phyloP scores from a whole-genome alignment of 1,140 invertebrate species.

The Penaeus indicus region DNA sequence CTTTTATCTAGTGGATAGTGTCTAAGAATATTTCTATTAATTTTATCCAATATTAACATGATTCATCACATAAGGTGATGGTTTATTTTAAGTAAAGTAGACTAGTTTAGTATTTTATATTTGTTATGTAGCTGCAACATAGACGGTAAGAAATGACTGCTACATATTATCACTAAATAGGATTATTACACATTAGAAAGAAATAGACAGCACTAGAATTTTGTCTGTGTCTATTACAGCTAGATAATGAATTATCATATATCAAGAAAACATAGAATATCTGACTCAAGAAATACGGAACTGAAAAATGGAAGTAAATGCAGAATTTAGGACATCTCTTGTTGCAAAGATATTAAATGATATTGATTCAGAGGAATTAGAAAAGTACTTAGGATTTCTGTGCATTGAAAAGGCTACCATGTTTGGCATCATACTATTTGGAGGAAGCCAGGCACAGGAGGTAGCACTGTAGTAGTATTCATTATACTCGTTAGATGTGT shows the following conservation, averaged over 20 bases:
- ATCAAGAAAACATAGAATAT: too few relatives aligned
- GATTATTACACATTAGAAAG: too few relatives aligned
- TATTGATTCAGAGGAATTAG: too few relatives aligned
- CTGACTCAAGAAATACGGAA: background rate
- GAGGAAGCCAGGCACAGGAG: too few relatives aligned
- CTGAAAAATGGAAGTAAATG: background rate
- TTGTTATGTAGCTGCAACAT: background rate
- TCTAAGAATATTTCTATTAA: background rate
- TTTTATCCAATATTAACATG: too few relatives aligned
- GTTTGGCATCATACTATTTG: too few relatives aligned
- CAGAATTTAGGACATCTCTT: background rate
- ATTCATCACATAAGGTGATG: too few relatives aligned
- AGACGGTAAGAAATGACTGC: too few relatives aligned
- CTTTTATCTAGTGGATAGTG: slow-evolving; percentile 19
- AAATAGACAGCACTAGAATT: background rate
- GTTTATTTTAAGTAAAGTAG: background rate
- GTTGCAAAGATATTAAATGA: background rate
- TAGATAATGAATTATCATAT: background rate
- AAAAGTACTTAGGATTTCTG: too few relatives aligned
- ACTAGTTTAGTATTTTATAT: slow-evolving; percentile 10
- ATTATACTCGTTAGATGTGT: slow-evolving; percentile 21
- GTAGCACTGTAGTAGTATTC: background rate
- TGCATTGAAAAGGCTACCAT: too few relatives aligned
- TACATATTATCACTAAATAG: too few relatives aligned
- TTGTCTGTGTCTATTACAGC: background rate